Evolutionary conservation across 1,140 invertebrate genomes (phyloP).

Genomic region (fruit fly (Drosophila melanogaster)): DNA sequence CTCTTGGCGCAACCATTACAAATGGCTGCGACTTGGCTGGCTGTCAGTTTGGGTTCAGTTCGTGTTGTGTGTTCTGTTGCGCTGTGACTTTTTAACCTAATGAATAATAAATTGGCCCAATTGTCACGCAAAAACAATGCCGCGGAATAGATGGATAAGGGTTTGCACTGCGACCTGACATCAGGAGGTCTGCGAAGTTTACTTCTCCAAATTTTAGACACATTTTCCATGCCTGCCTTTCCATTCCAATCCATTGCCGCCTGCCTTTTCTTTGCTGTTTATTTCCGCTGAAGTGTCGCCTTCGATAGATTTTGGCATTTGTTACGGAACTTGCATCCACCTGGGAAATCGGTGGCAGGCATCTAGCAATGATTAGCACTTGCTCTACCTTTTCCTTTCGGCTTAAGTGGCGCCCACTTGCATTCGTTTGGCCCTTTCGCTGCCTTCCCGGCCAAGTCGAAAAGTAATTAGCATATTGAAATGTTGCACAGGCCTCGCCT

Average conservation of each 20-base stretch:
- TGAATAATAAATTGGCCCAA: conserved; percentile 81
- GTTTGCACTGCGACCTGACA: conserved; percentile 41
- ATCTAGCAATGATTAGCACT: conserved; percentile 60
- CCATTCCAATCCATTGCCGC: conserved; percentile 1
- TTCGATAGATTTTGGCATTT: conserved; percentile 78
- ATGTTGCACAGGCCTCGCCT: conserved; percentile 39
- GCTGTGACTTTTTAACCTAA: conserved; percentile 80
- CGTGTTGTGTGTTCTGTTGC: conserved; percentile 53
- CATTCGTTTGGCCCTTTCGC: conserved; percentile 32
- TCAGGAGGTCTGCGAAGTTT: conserved; percentile 47
- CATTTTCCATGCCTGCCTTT: conserved; percentile 38
- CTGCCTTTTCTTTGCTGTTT: conserved; percentile 23
- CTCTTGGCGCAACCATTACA: conserved; percentile 51
- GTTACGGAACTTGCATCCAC: conserved; percentile 66
- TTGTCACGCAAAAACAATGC: conserved; percentile 80
- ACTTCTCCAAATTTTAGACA: conserved; percentile 71
- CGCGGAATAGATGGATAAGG: conserved; percentile 63
- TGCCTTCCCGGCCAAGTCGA: conserved; percentile 33
- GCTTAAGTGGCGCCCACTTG: conserved; percentile 28
- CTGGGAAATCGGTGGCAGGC: conserved; percentile 73
- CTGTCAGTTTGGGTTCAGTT: conserved; percentile 66
- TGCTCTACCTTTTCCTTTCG: conserved; percentile 1
- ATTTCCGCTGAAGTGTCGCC: conserved; percentile 61
- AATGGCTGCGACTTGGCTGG: conserved; percentile 71
- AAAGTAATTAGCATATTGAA: conserved; percentile 81